Evolutionary conservation across 1,140 invertebrate species (phyloP), one percentile per base, ranked within the genome.

Genomic region (Drosophila busckii): DNA sequence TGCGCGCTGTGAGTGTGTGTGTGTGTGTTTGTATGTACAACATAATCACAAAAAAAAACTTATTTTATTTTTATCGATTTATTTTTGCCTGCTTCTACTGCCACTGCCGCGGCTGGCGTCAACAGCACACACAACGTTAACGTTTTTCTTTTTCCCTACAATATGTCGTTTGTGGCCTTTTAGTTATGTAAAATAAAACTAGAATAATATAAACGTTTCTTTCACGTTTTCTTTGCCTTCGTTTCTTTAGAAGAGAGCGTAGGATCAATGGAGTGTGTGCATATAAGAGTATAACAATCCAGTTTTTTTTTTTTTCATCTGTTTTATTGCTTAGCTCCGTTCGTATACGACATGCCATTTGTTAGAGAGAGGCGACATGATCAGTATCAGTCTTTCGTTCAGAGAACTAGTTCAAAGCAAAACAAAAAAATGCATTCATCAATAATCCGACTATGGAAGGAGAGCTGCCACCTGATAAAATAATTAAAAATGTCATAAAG

Each of bases 21-120:
- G 23, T 63, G 38, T 55, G 15, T 48, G 28, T 54, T 29, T 62
- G 54, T 73, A 49, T 78, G 58, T 80, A 78, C 70, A 78, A 65
- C 73, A 78, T 78, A 73, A 76, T 78, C 80, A 84, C 78, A 68
- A 83, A 65, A 68, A 83, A 65, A 82, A 82, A 83, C 83, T 82
- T 82, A 82, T 82, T 82, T 82, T 82, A 82, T 82, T 82, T 82
- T 82, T 82, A 82, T 82, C 75, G 75, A 82, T 82, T 82, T 82
- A 82, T 82, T 82, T 78, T 78, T 46, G 73, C 68, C 52, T 63
- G 59, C 29, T 48, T 35, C 35, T 26, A 20, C 50, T 41, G 44
- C 44, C 29, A 50, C 46, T 46, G 54, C 44, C 55, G 50, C 45
- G 42, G 34, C 52, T 52, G 62, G 66, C 71, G 66, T 68, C 70